Evolutionary conservation across 2,113 vertebrate genomes (phyloP), one percentile per base, ranked within the genome.

Genomic region (Neotoma lepida): DNA sequence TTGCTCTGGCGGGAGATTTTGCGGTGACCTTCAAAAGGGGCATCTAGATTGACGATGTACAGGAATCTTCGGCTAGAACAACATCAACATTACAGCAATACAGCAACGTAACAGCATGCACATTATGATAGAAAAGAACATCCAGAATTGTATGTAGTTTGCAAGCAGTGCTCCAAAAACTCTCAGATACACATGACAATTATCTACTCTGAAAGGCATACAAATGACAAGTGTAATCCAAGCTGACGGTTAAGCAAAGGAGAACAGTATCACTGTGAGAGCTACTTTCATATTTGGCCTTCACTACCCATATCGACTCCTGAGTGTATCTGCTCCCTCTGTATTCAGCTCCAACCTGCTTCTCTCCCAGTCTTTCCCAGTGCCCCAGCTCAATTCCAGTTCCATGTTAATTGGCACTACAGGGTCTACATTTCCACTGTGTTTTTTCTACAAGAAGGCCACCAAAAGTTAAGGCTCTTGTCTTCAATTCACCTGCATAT

Each of bases 1-100:
- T 99, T 99, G 98, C 99, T 99, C 98, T 99, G 99, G 0, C 99
- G 99, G 14, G 99, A 98, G 41, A 99, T 99, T 97, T 99, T 99
- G 0, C 99, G 98, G 18, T 99, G 99, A 1, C 98, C 98, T 81
- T 99, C 99, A 0, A 98, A 99, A 0, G 99, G 99, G 0, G 98
- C 98, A 86, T 99, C 99, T 92, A 99, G 98, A 97, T 99, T 99
- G 95, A 99, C 99, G 6, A 99, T 98, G 97, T 99, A 99, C 5
- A 99, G 98, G 97, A 99, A 99, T 7, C 99, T 99, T 26, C 99
- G 98, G 87, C 99, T 99, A 97, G 46, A 93, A 96, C 33, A 61
- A 89, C 81, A 41, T 56, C 71, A 61, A 76, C 73, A 28, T 49
- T 86, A 41, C 14, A 51, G 80, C 9, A 49, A 30, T 13, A 39